Percentiles rank a stretch among this genome's conserved stretches.
Conservation (phyloP, 2,888 invertebrate species). For the Oscheius sp. region DNA sequence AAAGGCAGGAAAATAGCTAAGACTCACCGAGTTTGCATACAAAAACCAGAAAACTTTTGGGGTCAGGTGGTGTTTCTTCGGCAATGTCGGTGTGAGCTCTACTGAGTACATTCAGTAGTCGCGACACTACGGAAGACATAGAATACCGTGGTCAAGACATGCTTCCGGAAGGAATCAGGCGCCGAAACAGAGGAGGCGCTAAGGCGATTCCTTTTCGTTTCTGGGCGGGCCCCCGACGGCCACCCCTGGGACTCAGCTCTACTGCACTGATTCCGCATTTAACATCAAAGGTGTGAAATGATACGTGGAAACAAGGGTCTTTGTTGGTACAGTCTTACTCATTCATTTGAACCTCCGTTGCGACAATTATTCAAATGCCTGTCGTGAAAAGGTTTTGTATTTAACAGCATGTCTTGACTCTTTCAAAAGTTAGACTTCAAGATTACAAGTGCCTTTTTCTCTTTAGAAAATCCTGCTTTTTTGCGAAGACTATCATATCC, state of each 20-base stretch:
- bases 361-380: neutral
- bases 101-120: slow-evolving; percentile 58
- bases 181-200: slow-evolving; percentile 35
- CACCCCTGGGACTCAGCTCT: slow-evolving; percentile 28
- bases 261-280: slow-evolving; percentile 29
- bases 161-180: slow-evolving; percentile 16
- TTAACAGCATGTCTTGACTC: neutral
- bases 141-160: slow-evolving; percentile 36
- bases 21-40: slow-evolving; percentile 55
- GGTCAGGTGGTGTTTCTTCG: slow-evolving; percentile 53
- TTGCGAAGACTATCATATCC: neutral
- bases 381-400: neutral
- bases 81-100: slow-evolving; percentile 42
- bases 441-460: neutral
- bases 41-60: slow-evolving; percentile 55
- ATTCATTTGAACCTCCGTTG: neutral
- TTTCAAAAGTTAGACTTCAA: too few relatives aligned
- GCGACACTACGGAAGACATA: slow-evolving; percentile 60
- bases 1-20: neutral
- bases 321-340: neutral
- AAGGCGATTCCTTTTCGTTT: slow-evolving; percentile 36
- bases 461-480: neutral
- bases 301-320: neutral
- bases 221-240: slow-evolving; percentile 33
- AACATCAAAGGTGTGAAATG: slow-evolving; percentile 26